Evolutionary conservation across 2,888 invertebrate genomes (phyloP), one percentile per base, ranked within the genome.

Genomic region (Orthosia gothica): DNA sequence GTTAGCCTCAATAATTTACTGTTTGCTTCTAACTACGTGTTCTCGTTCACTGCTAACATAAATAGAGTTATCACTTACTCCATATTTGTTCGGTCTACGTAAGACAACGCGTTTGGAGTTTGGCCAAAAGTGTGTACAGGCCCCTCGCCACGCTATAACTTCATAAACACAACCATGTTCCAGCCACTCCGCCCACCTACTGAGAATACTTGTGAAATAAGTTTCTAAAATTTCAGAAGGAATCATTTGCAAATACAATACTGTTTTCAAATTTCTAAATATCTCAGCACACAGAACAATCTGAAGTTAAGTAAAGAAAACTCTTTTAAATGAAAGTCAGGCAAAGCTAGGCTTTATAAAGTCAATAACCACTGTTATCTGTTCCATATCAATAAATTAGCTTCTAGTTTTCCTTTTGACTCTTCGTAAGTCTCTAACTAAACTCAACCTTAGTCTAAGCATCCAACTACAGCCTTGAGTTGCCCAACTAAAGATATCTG

Each of bases 41-140:
- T 26, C 9, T 16, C 0, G 26, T 23, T 61, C 2, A 55, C 13
- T 47, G 50, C 45, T 58, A 57, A 66, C 52, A 40, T 40, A 40
- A 40, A 9, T 40, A 40, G 40, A 9, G 40, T 40, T 40, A 40
- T 40, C 7, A 40, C 40, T 40, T 40, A 40, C 40, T 40, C 9
- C 40, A 63, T 75, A 79, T 81, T 84, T 82, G 73, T 74, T 79
- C 62, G 62, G 70, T 66, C n/a, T 68, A 52, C 63, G 62, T 57
- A 78, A 85, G 84, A 85, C 83, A 78, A 85, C 67, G 70, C 67
- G 70, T 75, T 86, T 85, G 86, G 85, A 84, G 63, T 70, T 73
- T 11, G 20, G 86, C 86, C 85, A 86, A 84, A 85, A 82, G 72
- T 83, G 76, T 83, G 73, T 76, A 70, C 55, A 59, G 52, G 58